These are phyloP conservation scores for Colaptes auratus DNA, from an alignment of 2,113 vertebrate genomes.

Conservation along the genomic window DNA sequence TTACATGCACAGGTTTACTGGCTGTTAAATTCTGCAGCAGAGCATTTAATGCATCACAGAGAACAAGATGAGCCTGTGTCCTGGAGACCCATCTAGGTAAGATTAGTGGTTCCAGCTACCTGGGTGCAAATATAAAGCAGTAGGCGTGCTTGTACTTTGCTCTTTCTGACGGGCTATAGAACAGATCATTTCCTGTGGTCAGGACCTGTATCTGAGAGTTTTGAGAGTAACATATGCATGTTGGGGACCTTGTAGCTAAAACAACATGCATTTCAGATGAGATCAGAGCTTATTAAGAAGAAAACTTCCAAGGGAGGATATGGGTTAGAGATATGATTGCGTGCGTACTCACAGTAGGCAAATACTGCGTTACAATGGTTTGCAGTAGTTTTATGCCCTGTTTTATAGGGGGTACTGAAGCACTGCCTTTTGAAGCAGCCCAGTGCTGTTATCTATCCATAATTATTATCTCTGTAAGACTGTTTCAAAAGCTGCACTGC, in stretches of 20 bases:
- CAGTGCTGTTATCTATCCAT: neutral
- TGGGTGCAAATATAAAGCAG: neutral
- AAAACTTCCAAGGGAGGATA: neutral
- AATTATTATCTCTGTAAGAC: neutral
- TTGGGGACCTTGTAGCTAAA: neutral
- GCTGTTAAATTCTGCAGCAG: neutral
- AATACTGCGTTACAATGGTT: neutral
- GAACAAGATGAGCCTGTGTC: neutral
- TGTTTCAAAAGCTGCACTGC: neutral
- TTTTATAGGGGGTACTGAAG: neutral
- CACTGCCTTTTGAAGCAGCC: neutral
- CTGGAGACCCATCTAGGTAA: neutral
- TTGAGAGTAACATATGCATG: neutral
- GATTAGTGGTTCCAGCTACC: neutral
- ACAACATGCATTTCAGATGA: neutral
- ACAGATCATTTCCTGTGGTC: neutral
- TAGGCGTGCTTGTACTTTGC: neutral
- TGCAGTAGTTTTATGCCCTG: neutral
- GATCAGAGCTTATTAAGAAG: neutral
- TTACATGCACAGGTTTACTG: neutral
- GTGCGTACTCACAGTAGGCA: neutral
- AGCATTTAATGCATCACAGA: neutral
- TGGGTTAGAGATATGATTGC: neutral
- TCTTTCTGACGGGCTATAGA: neutral
- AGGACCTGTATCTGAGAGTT: constrained; percentile 23